Base-by-base conservation (phyloP, 2,888 invertebrate species). In the Amorpha juglandis region DNA sequence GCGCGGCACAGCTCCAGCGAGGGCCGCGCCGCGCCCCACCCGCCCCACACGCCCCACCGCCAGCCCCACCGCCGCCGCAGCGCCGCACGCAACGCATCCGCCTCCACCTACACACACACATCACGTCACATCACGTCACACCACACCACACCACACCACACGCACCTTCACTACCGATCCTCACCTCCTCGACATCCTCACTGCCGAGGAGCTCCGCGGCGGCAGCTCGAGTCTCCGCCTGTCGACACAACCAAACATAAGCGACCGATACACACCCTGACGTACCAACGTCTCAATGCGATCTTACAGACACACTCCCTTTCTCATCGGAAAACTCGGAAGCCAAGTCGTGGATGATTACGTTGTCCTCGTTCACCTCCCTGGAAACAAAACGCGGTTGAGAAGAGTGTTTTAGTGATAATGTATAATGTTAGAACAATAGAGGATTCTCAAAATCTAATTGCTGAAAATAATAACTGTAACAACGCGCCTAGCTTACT, bases 331-430 rank as follows among this genome's bases (percentile, higher is more conserved):
- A 86, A 78, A 95, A 94, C 78, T 95, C 95, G 1, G 94, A 83
- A 1, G 94, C 92, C 71, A 95, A 94, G 83, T 95, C 95, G 70
- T 95, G 91, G 70, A 96, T 94, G 62, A 96, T 91, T 92, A 95
- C 94, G 84, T 96, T 96, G 84, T 96, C 96, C 79, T 96, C 96
- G 84, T 96, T 96, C 67, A 96, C 96, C 91, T 96, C 96, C 96
- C 95, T 95, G 83, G 8, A 53, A 53, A 16, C 6, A 8, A 42
- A n/a, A 65, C n/a, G 21, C 6, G 0, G 38, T 12, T 1, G n/a
- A 16, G 12, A 48, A 16, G 8, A 47, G 53, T 4, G 38, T n/a
- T n/a, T n/a, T n/a, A n/a, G n/a, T 27, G 27, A 27, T 27, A 27
- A 4, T 27, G 27, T 3, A 27, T 27, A 27, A 3, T 4, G 27